Evolutionary conservation across 2,797 vertebrate genomes (phyloP), one percentile per base, ranked within the genome.

Genomic region (Muscicapa striata): DNA sequence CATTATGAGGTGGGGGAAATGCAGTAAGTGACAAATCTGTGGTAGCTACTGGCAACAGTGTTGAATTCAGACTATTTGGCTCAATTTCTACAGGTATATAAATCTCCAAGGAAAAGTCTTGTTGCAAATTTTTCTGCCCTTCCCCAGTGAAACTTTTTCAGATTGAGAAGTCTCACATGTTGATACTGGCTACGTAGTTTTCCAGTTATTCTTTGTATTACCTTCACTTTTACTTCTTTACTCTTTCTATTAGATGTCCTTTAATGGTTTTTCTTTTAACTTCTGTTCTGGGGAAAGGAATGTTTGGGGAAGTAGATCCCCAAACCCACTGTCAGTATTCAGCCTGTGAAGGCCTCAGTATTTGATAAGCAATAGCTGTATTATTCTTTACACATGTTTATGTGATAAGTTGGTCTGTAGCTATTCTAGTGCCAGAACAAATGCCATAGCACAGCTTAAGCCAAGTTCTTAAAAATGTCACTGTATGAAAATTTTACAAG

Each of bases 51-150:
- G 64, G 58, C 64, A 92, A 49, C 61, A 45, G 26, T 45, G 40
- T 32, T 93, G 81, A 79, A 87, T 89, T 90, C 52, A 92, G 43
- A 54, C 38, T 82, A 21, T 51, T 91, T 86, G 76, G 54, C 90
- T 88, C 54, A 22, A 30, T 75, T 90, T 90, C 76, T 81, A n/a
- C 41, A 80, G 38, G n/a, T 68, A 15, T 30, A 38, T 59, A 59
- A 89, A 58, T 59, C 26, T 38, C 64, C 10, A 27, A 67, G 81
- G 72, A 63, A 57, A 87, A 59, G 26, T 52, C 45, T 45, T 26
- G 21, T n/a, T 87, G 34, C 19, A 84, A 8, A 24, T 38, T 82
- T 87, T 93, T 79, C 70, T 84, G 23, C 63, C 43, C 26, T 93
- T 84, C 20, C 15, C 24, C 29, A 41, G 0, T 61, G 48, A 92